A percentile compares a stretch with the other conserved stretches of the same genome.
Conservation (phyloP, 2,797 vertebrate species). For the Hippopotamyrus pictus region DNA sequence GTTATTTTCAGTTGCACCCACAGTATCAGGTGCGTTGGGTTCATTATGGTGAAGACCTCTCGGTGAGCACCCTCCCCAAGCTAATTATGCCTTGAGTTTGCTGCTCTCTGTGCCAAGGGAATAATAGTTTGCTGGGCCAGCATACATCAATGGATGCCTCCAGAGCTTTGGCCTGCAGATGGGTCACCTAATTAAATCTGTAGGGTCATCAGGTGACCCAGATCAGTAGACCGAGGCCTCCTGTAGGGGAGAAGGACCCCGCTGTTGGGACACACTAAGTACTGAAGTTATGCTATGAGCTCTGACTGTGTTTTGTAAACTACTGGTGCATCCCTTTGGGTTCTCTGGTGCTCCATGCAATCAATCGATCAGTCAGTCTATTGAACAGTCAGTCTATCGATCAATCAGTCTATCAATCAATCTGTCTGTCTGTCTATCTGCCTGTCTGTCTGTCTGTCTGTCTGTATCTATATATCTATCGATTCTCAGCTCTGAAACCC, state of each 20-base stretch:
- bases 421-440: background rate
- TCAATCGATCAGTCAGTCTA: background rate
- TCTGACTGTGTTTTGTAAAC: background rate
- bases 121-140: background rate
- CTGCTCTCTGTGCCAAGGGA: background rate
- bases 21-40: conserved; percentile 3
- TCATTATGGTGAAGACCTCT: background rate
- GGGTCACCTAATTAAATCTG: conserved; percentile 22
- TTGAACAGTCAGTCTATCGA: background rate
- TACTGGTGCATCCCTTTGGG: background rate
- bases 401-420: background rate
- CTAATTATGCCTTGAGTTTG: conserved; percentile 36
- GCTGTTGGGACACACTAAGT: background rate
- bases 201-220: background rate
- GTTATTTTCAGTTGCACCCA: conserved; percentile 5
- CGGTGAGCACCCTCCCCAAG: background rate
- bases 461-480: background rate
- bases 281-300: background rate
- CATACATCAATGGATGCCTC: background rate
- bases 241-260: background rate
- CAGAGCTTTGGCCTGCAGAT: conserved; percentile 7
- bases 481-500: background rate
- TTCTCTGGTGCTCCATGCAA: background rate
- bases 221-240: background rate
- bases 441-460: background rate